Evolutionary conservation across 2,797 vertebrate species (phyloP).

Genomic region (Callimico goeldii): DNA sequence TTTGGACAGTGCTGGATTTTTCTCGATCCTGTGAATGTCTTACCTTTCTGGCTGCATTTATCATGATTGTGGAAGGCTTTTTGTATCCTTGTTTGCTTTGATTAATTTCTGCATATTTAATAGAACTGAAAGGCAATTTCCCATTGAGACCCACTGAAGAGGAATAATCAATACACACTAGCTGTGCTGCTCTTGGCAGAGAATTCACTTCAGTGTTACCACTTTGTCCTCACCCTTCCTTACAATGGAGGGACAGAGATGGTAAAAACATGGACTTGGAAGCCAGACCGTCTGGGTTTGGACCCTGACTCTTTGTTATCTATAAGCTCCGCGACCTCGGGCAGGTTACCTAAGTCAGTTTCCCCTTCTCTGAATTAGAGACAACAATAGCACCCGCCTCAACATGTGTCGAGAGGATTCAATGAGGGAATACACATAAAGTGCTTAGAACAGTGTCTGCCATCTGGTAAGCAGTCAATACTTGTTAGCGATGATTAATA

Average conservation of each 20-base stretch:
- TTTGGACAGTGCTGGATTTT: background rate
- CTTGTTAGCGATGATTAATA: slow-evolving; percentile 73
- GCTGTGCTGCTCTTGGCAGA: background rate
- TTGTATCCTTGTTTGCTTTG: background rate
- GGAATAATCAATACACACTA: background rate
- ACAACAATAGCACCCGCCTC: background rate
- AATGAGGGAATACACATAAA: background rate
- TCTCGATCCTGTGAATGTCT: background rate
- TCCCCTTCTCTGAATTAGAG: background rate
- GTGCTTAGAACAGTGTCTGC: slow-evolving; percentile 6
- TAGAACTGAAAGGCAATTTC: background rate
- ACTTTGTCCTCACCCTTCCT: fast-evolving
- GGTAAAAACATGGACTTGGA: background rate
- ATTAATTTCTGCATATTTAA: slow-evolving; percentile 21
- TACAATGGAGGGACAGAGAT: fast-evolving
- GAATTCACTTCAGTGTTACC: fast-evolving
- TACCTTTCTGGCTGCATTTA: background rate
- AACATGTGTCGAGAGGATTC: background rate
- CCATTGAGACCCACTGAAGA: background rate
- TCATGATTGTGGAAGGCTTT: background rate
- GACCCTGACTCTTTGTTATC: background rate
- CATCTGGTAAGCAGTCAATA: slow-evolving; percentile 61
- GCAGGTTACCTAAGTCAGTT: background rate
- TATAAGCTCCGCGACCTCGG: background rate
- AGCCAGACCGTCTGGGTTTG: background rate